Evolutionary conservation across 1,140 invertebrate genomes (phyloP).

Genomic region (Rhagoletis pomonella): DNA sequence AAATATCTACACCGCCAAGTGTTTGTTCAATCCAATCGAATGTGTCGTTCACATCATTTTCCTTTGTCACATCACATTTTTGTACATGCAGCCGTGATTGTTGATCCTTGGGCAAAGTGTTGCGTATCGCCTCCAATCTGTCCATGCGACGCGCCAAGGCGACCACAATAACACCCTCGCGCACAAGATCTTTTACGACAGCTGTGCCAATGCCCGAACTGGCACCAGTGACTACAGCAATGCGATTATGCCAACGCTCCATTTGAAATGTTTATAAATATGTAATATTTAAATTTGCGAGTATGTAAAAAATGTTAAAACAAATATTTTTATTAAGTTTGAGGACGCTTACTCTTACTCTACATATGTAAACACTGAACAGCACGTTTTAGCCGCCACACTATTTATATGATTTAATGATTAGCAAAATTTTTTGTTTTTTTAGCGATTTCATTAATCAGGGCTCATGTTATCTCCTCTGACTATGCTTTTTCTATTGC

Average conservation of each 20-base stretch:
- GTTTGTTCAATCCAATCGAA: constrained; percentile 80
- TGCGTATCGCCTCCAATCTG: constrained; percentile 75
- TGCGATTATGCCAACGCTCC: constrained; percentile 78
- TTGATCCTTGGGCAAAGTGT: constrained; percentile 59
- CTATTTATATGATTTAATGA: no score
- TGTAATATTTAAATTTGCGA: no score
- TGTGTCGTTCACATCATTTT: constrained; percentile 79
- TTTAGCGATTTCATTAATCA: no score
- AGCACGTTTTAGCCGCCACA: no score
- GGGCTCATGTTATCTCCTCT: no score
- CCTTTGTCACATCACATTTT: constrained; percentile 79
- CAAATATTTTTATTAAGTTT: no score
- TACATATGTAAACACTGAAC: no score
- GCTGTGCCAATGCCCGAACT: constrained; percentile 83
- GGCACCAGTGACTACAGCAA: constrained; percentile 81
- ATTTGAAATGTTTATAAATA: constrained; percentile 65
- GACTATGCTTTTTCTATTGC: no score
- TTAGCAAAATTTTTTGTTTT: no score
- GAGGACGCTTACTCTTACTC: no score
- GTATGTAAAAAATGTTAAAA: no score
- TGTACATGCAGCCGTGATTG: constrained; percentile 74
- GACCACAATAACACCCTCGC: constrained; percentile 80
- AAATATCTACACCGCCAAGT: constrained; percentile 80
- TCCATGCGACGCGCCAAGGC: constrained; percentile 81
- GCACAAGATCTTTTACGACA: constrained; percentile 76